Base-by-base conservation (phyloP, 1,140 invertebrate species). In the Tachypleus tridentatus region DNA sequence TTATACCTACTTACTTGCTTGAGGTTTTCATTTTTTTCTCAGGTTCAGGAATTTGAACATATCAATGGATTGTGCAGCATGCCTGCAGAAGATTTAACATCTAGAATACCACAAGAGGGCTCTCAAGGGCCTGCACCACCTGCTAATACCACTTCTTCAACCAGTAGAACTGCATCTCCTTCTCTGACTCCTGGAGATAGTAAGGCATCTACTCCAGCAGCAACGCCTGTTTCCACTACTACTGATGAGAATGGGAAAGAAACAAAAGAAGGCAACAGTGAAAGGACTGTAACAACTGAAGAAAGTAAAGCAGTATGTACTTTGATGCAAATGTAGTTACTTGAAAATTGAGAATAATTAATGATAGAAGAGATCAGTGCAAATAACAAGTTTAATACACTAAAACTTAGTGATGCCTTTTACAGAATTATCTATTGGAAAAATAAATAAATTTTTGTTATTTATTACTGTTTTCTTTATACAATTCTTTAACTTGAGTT, bases 51-150 rank as follows among this genome's bases (percentile, higher is more conserved):
- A 73, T 99, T 99, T 77, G 97, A 99, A 76, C 86, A 90, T 70
- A 97, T 98, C 62, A 99, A 99, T 77, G 97, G 97, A 0, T 91
- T 92, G 70, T 95, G 96, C 76, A 97, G 93, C 68, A 97, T 99
- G 90, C 94, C 96, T 4, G 74, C 59, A 49, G 66, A 67, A 0
- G 90, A 93, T 76, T 80, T 57, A 54, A n/a, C 7, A 7, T n/a
- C 53, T 7, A 54, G n/a, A 54, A n/a, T 54, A n/a, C 7, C n/a
- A n/a, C 7, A 7, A 8, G 53, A 54, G 53, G 53, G 53, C 1
- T n/a, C 7, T 8, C 7, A 8, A n/a, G 53, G 53, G 53, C 7
- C 7, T n/a, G 53, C 53, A n/a, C 7, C 53, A 7, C 7, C 3
- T n/a, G 53, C 53, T 7, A n/a, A 7, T n/a, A n/a, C 7, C n/a